Evolutionary conservation across 1,140 invertebrate species (phyloP).

Genomic region (Propsilocerus akamusi): DNA sequence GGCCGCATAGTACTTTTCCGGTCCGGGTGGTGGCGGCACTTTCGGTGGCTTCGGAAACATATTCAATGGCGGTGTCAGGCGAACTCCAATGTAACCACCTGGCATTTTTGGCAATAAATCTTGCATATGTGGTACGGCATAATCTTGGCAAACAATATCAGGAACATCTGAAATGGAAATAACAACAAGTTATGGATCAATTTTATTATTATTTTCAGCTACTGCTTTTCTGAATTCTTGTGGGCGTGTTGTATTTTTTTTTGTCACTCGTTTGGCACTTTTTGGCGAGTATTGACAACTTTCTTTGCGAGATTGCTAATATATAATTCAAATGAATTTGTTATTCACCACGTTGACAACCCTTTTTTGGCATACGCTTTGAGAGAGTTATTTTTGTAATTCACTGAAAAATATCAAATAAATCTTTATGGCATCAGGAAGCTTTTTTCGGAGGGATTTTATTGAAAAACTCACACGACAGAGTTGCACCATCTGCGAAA

Average conservation of each 20-base stretch:
- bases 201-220: neutral
- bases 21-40: conserved; percentile 41
- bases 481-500: no score
- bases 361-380: no score
- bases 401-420: conserved; percentile 4
- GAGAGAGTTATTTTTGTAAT: no score
- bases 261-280: no score
- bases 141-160: conserved; percentile 36
- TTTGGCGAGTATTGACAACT: no score
- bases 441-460: no score
- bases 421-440: conserved; percentile 27
- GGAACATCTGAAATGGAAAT: conserved; percentile 28
- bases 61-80: conserved; percentile 25
- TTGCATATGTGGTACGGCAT: conserved; percentile 30
- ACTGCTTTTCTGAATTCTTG: neutral
- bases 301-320: no score
- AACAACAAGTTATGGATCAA: neutral
- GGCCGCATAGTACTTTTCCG: conserved; percentile 52
- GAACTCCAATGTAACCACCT: conserved; percentile 20
- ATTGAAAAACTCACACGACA: no score
- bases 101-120: conserved; percentile 20
- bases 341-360: no score
- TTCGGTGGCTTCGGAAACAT: conserved; percentile 44
- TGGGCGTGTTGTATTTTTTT: no score
- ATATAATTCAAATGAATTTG: no score